A percentile compares a stretch with the other conserved stretches of the same genome.
phyloP scores from a whole-genome alignment of 1,140 invertebrate species.

The Drosophila jambulina region DNA sequence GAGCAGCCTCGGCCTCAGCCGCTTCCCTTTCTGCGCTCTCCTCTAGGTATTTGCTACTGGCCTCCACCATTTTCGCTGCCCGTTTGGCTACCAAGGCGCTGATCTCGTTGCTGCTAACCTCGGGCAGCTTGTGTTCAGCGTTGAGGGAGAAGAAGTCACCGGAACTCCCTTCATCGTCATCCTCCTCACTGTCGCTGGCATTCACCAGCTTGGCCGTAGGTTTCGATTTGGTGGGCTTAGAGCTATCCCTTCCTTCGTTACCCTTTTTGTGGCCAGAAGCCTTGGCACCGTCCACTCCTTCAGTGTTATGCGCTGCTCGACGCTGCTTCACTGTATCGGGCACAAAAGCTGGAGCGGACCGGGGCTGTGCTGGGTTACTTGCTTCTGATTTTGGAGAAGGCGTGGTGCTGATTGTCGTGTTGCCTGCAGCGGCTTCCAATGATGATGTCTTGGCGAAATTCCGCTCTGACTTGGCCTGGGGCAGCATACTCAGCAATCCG shows the following conservation, averaged over 20 bases:
- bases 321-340: constrained; percentile 75
- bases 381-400: background rate
- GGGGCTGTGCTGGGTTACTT: background rate
- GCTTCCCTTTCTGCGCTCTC: constrained; percentile 32
- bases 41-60: constrained; percentile 57
- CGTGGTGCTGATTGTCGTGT: background rate
- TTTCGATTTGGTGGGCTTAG: constrained; percentile 3
- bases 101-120: constrained; percentile 79
- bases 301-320: constrained; percentile 74
- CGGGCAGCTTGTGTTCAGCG: constrained; percentile 69
- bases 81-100: constrained; percentile 76
- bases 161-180: constrained; percentile 56
- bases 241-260: background rate
- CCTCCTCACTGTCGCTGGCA: constrained; percentile 85
- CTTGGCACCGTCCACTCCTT: constrained; percentile 62
- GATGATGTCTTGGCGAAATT: constrained; percentile 58
- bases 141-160: constrained; percentile 87
- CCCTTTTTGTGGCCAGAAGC: constrained; percentile 26
- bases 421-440: constrained; percentile 3
- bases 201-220: constrained; percentile 20
- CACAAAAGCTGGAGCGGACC: constrained; percentile 55
- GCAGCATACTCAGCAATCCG: constrained; percentile 86
- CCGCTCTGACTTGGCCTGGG: constrained; percentile 86
- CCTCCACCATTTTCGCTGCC: constrained; percentile 71
- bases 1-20: constrained; percentile 24